Conservation (phyloP, 2,888 invertebrate species). For the Calameuta pallipes region DNA sequence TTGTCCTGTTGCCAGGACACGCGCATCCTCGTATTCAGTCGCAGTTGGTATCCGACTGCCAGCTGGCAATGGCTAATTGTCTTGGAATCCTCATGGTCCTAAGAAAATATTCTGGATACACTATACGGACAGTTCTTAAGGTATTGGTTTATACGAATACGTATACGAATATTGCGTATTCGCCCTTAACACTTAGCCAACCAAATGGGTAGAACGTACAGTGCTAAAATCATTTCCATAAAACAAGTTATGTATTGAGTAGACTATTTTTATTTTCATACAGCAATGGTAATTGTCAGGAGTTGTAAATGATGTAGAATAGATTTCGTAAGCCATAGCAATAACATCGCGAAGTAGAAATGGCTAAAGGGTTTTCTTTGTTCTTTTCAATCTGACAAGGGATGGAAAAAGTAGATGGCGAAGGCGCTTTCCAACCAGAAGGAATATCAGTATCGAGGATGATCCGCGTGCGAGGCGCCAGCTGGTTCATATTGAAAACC, state of each 20-base stretch:
- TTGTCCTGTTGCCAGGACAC: slow-evolving; percentile 52
- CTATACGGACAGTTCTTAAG: not conserved
- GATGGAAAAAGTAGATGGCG: not conserved
- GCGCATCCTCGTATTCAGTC: slow-evolving; percentile 35
- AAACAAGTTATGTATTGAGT: not conserved
- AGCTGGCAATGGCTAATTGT: not conserved
- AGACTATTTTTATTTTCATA: not conserved
- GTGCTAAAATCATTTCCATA: not conserved
- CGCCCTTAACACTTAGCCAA: not conserved
- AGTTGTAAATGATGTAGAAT: not conserved
- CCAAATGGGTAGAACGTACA: too few relatives aligned
- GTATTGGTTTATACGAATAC: too few relatives aligned
- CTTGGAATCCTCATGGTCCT: not conserved
- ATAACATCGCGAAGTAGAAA: not conserved
- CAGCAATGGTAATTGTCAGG: not conserved
- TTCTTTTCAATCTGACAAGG: not conserved
- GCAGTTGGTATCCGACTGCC: not conserved
- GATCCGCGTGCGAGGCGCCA: slow-evolving; percentile 60
- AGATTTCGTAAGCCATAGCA: not conserved
- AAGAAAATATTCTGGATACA: not conserved
- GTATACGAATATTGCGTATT: not conserved
- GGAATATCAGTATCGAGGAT: slow-evolving; percentile 41
- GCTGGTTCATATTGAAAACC: slow-evolving; percentile 60
- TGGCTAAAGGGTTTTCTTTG: not conserved
- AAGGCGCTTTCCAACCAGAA: slow-evolving; percentile 1